phyloP scores from a whole-genome alignment of 2,888 invertebrate genomes.

The Drosophila austrosaltans region DNA sequence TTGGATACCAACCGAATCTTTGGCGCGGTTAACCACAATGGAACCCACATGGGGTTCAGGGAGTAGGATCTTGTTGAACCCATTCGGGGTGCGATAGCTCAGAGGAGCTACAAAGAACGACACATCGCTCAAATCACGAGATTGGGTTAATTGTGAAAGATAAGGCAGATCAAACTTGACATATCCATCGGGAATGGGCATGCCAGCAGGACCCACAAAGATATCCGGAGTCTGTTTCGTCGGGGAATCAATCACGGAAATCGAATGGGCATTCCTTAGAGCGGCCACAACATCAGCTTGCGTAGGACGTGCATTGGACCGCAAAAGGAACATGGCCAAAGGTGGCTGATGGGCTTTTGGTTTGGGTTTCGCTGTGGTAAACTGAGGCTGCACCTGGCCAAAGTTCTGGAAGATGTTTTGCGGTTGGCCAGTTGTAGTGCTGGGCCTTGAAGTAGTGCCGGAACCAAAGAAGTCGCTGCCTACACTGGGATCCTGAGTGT shows the following conservation, averaged over 20 bases:
- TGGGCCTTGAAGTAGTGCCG: slow-evolving; percentile 78
- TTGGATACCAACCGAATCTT: slow-evolving; percentile 43
- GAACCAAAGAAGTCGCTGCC: slow-evolving; percentile 67
- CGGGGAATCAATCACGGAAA: slow-evolving; percentile 90
- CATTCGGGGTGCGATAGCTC: slow-evolving; percentile 92
- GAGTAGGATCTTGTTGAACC: slow-evolving; percentile 93
- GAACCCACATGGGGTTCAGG: slow-evolving; percentile 94
- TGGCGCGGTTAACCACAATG: slow-evolving; percentile 88
- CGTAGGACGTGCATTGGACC: slow-evolving; percentile 83
- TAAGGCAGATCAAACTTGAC: slow-evolving; percentile 93
- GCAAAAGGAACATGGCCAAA: slow-evolving; percentile 90
- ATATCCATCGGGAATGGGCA: slow-evolving; percentile 89
- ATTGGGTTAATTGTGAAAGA: slow-evolving; percentile 85
- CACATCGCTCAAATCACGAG: slow-evolving; percentile 88
- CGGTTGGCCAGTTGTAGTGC: slow-evolving; percentile 77
- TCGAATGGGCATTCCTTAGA: slow-evolving; percentile 88
- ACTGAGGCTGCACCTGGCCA: slow-evolving; percentile 55
- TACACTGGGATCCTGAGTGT: slow-evolving; percentile 79
- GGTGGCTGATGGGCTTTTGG: slow-evolving; percentile 93
- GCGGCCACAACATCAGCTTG: slow-evolving; percentile 89
- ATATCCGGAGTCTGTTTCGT: slow-evolving; percentile 89
- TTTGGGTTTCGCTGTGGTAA: slow-evolving; percentile 85
- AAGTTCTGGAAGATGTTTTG: slow-evolving; percentile 75
- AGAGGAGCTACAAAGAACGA: slow-evolving; percentile 94
- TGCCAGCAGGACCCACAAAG: slow-evolving; percentile 91